Evolutionary conservation across 2,888 invertebrate genomes (phyloP).

Genomic region (Punctoribates punctum): DNA sequence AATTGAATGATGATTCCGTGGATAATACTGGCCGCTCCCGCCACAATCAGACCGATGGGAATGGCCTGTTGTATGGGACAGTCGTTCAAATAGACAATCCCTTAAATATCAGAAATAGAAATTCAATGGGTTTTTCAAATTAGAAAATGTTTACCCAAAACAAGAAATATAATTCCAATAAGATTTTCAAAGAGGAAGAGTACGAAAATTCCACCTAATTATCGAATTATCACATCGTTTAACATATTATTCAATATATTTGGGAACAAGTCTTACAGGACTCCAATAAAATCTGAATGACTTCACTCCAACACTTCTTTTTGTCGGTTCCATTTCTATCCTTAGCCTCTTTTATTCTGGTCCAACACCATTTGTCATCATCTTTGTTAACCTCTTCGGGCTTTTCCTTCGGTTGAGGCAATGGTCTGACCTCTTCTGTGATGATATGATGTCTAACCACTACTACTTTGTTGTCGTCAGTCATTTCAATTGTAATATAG

Average conservation of each 20-base stretch:
- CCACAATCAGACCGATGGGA: neutral
- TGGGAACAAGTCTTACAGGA: neutral
- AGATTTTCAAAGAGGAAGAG: neutral
- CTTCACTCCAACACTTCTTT: neutral
- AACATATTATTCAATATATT: neutral
- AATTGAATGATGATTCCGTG: neutral
- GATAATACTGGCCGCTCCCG: neutral
- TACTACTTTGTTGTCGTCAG: too few species aligned
- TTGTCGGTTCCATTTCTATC: neutral
- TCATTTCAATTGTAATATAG: too few species aligned
- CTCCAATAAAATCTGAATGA: neutral
- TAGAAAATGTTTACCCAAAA: neutral
- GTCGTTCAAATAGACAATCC: neutral
- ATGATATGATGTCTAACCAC: too few species aligned
- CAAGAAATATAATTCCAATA: neutral
- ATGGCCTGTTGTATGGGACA: neutral
- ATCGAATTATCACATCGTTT: neutral
- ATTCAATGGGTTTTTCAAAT: neutral
- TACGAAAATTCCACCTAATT: neutral
- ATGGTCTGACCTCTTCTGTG: too few species aligned
- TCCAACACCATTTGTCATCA: neutral
- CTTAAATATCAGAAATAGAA: neutral
- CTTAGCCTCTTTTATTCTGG: neutral
- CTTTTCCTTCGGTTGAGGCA: too few species aligned
- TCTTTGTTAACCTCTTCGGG: neutral